phyloP scores from a whole-genome alignment of 2,888 invertebrate species.

The Noctuana brunneofusca region DNA sequence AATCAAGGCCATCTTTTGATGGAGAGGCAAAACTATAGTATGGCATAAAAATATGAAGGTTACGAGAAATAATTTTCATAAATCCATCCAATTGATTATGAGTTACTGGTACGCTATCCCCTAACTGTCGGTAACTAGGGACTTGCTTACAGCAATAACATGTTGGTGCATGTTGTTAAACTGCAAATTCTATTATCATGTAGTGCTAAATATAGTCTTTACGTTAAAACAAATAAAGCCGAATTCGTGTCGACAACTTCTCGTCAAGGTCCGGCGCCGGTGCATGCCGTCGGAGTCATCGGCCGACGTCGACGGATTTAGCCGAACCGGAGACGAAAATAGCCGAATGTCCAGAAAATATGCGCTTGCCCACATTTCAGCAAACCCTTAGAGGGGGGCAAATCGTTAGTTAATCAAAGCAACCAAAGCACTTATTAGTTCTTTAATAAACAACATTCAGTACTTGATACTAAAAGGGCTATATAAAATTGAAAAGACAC shows the following conservation, averaged over 20 bases:
- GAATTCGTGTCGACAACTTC: conserved; percentile 45
- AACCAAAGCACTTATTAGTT: too few relatives aligned
- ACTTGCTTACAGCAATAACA: too few relatives aligned
- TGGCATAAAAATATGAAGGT: too few relatives aligned
- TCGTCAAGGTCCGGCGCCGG: conserved; percentile 69
- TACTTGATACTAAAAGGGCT: too few relatives aligned
- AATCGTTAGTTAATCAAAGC: conserved; percentile 6
- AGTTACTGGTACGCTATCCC: too few relatives aligned
- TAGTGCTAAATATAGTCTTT: conserved; percentile 36
- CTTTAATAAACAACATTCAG: background rate
- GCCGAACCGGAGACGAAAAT: conserved; percentile 74
- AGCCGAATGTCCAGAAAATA: conserved; percentile 72
- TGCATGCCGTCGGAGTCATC: conserved; percentile 76
- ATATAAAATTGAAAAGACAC: too few relatives aligned
- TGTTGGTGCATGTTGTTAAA: too few relatives aligned
- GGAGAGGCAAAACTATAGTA: too few relatives aligned
- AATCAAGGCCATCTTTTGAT: too few relatives aligned
- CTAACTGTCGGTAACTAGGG: too few relatives aligned
- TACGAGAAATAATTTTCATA: too few relatives aligned
- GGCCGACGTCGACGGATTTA: conserved; percentile 75
- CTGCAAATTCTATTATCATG: conserved; percentile 21
- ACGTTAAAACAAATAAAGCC: conserved; percentile 47
- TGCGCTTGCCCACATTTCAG: conserved; percentile 57
- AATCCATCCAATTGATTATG: too few relatives aligned
- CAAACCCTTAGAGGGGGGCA: conserved; percentile 52